These are phyloP conservation scores for Mantis religiosa DNA, from an alignment of 2,888 invertebrate species.

Conservation along the genomic window DNA sequence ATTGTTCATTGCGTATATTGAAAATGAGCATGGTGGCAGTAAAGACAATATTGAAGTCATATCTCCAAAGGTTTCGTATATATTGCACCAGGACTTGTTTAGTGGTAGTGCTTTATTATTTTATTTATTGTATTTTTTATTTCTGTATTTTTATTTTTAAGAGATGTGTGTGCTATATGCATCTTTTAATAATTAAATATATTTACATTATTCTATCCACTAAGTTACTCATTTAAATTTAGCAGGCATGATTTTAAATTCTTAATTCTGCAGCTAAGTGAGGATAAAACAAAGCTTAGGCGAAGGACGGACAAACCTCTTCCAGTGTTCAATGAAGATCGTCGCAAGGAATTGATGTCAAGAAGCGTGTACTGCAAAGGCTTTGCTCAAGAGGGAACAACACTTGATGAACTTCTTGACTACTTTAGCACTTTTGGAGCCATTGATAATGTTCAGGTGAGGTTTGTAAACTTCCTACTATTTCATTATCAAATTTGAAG, in stretches of 20 bases:
- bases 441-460: slow-evolving; percentile 58
- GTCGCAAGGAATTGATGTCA: slow-evolving; percentile 68
- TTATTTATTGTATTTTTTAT: too few species aligned
- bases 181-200: background rate
- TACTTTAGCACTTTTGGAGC: slow-evolving; percentile 68
- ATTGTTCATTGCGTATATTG: too few species aligned
- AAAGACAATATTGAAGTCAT: too few species aligned
- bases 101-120: too few species aligned
- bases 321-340: slow-evolving; percentile 80
- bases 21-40: too few species aligned
- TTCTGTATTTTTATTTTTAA: too few species aligned
- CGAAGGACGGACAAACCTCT: slow-evolving; percentile 68
- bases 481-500: too few species aligned
- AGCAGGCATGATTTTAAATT: background rate
- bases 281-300: slow-evolving; percentile 67
- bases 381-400: slow-evolving; percentile 63
- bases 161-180: too few species aligned
- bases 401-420: slow-evolving; percentile 66
- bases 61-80: too few species aligned
- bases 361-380: slow-evolving; percentile 87
- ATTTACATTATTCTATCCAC: background rate
- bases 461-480: slow-evolving; percentile 13
- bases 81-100: too few species aligned
- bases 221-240: background rate
- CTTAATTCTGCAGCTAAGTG: slow-evolving; percentile 53